Base-by-base conservation (phyloP, 2,888 invertebrate species). In the Noctua fimbriata region DNA sequence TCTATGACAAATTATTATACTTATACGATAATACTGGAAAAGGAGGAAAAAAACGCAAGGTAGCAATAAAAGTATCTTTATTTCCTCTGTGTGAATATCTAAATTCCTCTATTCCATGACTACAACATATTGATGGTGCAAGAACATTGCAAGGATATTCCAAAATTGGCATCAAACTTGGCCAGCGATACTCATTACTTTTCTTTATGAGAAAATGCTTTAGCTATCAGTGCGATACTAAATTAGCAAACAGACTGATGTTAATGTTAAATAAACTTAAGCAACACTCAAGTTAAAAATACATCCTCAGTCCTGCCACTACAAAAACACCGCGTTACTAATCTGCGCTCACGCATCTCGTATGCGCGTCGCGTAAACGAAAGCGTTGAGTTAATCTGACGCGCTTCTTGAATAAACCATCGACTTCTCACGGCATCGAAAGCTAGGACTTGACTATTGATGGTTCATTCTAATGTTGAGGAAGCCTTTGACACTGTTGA, bases 351-450 rank as follows among this genome's bases (percentile, higher is more conserved):
- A 41, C 63, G 55, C 76, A 85, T 85, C 76, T 81, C 18, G 71
- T 78, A 88, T 88, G 82, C 88, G 12, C 24, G 24, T 69, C 86
- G 76, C 86, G 76, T 88, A 88, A 88, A 82, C 73, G 88, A 88
- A 88, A 88, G 88, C 73, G 86, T 70, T 72, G 86, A 75, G 80
- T 82, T 85, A 87, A 89, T 89, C 89, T 87, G 79, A 79, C 67
- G 72, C 88, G 80, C 85, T 81, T 85, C 80, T 87, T 89, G 88
- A 89, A 89, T 89, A 89, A 89, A 79, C 72, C 77, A 88, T 84
- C 41, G 60, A 75, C 82, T 87, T 88, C 81, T 83, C 89, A 85
- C 85, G 82, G 41, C 69, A 76, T 81, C 71, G 89, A 89, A 88
- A 89, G 87, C 76, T 73, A 67, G 69, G 52, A 60, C 66, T 80